Base-by-base conservation (phyloP, 2,888 invertebrate genomes). In the Volucella bombylans region DNA sequence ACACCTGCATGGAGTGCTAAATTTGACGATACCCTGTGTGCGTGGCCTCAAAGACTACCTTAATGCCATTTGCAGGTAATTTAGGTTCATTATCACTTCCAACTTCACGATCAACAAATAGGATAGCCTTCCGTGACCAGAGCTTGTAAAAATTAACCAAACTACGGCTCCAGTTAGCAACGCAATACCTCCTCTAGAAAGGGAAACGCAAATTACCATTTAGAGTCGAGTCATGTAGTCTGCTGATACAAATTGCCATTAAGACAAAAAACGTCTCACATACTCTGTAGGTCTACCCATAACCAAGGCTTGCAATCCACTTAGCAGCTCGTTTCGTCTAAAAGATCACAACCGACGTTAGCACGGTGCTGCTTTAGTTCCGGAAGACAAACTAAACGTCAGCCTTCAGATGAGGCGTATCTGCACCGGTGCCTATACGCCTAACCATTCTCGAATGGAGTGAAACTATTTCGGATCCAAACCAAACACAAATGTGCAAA, bases 341-440 rank as follows among this genome's bases (percentile, higher is more conserved):
- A 59, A 45, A 77, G 47, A 65, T 76, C 52, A 59, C 11, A 49
- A 23, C 23, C 3, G 3, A 23, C 23, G 3, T 4, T 23, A 23
- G 23, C 23, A 23, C 23, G 23, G 64, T 15, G 57, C 12, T 47
- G 45, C 10, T 65, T 23, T 23, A 45, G 81, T 82, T 82, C 82
- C 82, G 82, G 77, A 82, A 82, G 77, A 77, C 71, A 82, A 77
- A 77, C 59, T 62, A 69, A 49, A 49, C 41, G 43, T 67, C 73
- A 79, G 54, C 72, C 78, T 79, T 79, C 78, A 65, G 15, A 45
- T 11, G 47, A 65, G 11, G 18, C 4, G 38, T 52, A 54, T 55
- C 4, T 23, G 23, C 23, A 23, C 23, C 4, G 4, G 23, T 23
- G 23, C 23, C 23, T 0, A 3, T 23, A 23, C 23, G 4, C 4